phyloP scores from a whole-genome alignment of 2,113 vertebrate species.

The Salvelinus alpinus region DNA sequence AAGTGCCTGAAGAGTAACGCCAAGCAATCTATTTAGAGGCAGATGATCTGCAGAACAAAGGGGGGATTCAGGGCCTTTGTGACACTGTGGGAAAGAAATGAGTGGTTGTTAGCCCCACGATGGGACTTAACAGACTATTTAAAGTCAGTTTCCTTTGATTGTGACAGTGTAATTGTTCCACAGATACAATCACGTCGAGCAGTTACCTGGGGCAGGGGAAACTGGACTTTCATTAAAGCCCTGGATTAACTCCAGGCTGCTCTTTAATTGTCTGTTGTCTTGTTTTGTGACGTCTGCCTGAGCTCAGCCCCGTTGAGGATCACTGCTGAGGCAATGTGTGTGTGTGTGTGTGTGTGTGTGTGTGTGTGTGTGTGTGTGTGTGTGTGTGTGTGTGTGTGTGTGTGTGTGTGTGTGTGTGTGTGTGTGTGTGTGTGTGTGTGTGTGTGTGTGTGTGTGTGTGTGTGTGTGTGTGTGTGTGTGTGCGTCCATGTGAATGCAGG shows the following conservation, averaged over 20 bases:
- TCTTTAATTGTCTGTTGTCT: conserved; percentile 75
- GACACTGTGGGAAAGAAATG: conserved; percentile 80
- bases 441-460: conserved; percentile 2
- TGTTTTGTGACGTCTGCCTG: conserved; percentile 65
- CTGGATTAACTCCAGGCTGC: conserved; percentile 70
- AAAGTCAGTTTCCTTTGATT: conserved; percentile 83
- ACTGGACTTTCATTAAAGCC: conserved; percentile 83
- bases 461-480: neutral
- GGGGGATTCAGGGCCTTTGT: conserved; percentile 74
- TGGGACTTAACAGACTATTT: conserved; percentile 77
- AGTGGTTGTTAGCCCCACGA: conserved; percentile 78
- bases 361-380: conserved; percentile 14
- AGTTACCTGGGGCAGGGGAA: conserved; percentile 77
- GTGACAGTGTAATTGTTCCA: conserved; percentile 85
- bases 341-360: conserved; percentile 7
- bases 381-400: conserved; percentile 4
- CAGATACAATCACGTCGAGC: conserved; percentile 77
- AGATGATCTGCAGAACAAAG: conserved; percentile 84
- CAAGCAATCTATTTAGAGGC: conserved; percentile 79
- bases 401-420: conserved; percentile 3
- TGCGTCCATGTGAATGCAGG: neutral
- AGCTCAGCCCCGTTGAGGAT: conserved; percentile 34
- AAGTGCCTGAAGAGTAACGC: conserved; percentile 79
- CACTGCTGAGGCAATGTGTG: conserved; percentile 51
- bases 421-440: neutral